phyloP scores from a whole-genome alignment of 2,888 invertebrate species.

The Cremastinae sp. region DNA sequence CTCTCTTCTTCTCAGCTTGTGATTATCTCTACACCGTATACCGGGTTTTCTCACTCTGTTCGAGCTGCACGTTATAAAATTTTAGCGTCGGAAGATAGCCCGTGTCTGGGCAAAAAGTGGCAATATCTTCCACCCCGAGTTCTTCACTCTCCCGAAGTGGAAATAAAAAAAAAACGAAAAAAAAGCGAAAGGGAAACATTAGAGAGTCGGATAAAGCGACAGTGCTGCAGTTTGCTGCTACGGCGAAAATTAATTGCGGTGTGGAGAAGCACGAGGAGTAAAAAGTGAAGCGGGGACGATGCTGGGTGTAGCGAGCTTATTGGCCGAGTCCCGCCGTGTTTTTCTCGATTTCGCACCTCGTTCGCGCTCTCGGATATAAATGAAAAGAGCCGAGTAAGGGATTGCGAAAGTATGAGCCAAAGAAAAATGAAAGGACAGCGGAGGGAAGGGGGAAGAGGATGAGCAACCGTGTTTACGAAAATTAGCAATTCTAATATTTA shows the following conservation, averaged over 20 bases:
- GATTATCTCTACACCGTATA: constrained; percentile 50
- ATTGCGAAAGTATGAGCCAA: constrained; percentile 8
- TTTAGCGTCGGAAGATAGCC: constrained; percentile 14
- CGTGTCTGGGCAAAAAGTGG: constrained; percentile 9
- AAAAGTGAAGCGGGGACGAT: constrained; percentile 41
- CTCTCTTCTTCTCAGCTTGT: neutral
- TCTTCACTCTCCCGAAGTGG: constrained; percentile 18
- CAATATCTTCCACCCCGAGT: constrained; percentile 6
- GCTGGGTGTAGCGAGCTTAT: constrained; percentile 39
- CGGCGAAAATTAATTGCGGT: constrained; percentile 68
- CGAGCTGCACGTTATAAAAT: constrained; percentile 16
- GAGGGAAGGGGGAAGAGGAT: constrained; percentile 29
- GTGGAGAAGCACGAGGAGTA: constrained; percentile 40
- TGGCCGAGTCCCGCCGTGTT: constrained; percentile 10
- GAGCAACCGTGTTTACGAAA: constrained; percentile 67
- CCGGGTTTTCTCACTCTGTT: constrained; percentile 12
- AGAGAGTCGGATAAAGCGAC: constrained; percentile 1
- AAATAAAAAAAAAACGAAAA: constrained; percentile 32
- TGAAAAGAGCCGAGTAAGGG: constrained; percentile 30
- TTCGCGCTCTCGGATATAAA: constrained; percentile 28
- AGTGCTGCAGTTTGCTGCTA: constrained; percentile 53
- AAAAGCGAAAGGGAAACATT: constrained; percentile 16
- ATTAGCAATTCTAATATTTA: constrained; percentile 75
- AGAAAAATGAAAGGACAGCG: constrained; percentile 3
- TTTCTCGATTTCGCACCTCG: constrained; percentile 9